phyloP scores from a whole-genome alignment of 2,888 invertebrate genomes.

The Synanthedon formicaeformis region DNA sequence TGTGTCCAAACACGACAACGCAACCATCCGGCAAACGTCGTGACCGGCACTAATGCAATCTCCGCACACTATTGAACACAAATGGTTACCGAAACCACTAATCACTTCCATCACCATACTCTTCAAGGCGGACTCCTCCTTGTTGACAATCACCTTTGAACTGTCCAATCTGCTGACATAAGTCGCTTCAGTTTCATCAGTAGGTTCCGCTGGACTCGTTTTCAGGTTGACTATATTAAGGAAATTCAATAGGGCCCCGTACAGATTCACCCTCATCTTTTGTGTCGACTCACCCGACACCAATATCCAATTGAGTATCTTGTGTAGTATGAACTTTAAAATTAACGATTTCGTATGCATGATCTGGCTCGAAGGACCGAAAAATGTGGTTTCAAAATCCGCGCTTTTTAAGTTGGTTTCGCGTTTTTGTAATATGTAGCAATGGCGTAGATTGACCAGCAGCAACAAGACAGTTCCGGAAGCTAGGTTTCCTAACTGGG shows the following conservation, averaged over 20 bases:
- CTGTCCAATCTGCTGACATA: conserved; percentile 78
- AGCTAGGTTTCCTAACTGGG: conserved; percentile 82
- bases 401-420: conserved; percentile 43
- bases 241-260: conserved; percentile 85
- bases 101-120: conserved; percentile 64
- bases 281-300: conserved; percentile 84
- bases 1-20: conserved; percentile 84
- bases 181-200: conserved; percentile 50
- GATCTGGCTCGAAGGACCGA: conserved; percentile 53
- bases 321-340: conserved; percentile 78
- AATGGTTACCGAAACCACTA: conserved; percentile 80
- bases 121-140: conserved; percentile 47
- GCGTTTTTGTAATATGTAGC: conserved; percentile 70
- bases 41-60: conserved; percentile 88
- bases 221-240: conserved; percentile 79
- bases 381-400: conserved; percentile 56
- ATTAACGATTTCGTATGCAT: conserved; percentile 75
- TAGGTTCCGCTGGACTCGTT: conserved; percentile 42
- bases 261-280: conserved; percentile 86
- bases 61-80: conserved; percentile 83
- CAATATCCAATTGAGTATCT: conserved; percentile 86
- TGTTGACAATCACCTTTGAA: conserved; percentile 39
- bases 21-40: conserved; percentile 90
- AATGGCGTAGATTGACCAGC: conserved; percentile 80
- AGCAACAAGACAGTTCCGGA: conserved; percentile 85